phyloP scores from a whole-genome alignment of 1,140 invertebrate species.

The Acromyrmex charruanus region DNA sequence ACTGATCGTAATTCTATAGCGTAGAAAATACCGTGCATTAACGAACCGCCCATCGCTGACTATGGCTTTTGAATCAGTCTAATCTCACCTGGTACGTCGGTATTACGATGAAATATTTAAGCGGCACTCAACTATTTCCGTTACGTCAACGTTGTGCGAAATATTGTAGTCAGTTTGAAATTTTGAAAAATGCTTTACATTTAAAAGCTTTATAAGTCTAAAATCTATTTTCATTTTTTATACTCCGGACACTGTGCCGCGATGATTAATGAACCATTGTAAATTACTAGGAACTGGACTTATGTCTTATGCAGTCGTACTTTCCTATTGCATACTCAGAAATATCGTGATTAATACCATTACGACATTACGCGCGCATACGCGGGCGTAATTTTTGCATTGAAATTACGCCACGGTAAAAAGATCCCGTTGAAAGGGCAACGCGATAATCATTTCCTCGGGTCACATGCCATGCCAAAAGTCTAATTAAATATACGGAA shows the following conservation, averaged over 20 bases:
- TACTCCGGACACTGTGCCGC: not conserved
- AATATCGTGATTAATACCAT: conserved; percentile 19
- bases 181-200: conserved; percentile 12
- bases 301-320: not conserved
- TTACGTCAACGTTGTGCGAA: not conserved
- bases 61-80: conserved; percentile 45
- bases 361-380: not conserved
- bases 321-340: not conserved
- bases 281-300: not conserved
- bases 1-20: conserved; percentile 54
- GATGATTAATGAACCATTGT: conserved; percentile 2
- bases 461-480: conserved; percentile 33
- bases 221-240: not conserved
- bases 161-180: not conserved
- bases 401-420: not conserved
- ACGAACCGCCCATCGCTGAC: conserved; percentile 16
- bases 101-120: conserved; percentile 17
- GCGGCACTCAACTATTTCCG: not conserved
- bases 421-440: conserved; percentile 18
- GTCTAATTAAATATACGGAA: conserved; percentile 34
- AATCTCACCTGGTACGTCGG: conserved; percentile 22
- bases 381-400: conserved; percentile 3
- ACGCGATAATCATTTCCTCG: conserved; percentile 32
- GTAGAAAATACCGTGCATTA: conserved; percentile 46
- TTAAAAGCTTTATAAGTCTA: not conserved